Conservation (phyloP, 2,797 vertebrate species). For the Lates japonicus region DNA sequence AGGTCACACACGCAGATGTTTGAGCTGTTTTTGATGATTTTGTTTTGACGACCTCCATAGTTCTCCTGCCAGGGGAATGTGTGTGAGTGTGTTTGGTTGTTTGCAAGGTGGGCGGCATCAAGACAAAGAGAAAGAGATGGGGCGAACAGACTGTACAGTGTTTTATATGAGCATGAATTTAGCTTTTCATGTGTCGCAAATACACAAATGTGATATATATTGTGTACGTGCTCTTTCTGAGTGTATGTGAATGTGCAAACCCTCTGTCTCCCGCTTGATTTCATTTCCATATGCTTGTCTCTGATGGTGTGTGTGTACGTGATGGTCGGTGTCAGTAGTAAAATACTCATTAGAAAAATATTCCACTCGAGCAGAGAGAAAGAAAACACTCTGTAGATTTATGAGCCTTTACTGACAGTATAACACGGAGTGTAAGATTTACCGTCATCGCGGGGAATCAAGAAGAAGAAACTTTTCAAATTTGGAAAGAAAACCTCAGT, state of each 20-base stretch:
- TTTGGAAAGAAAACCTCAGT: slow-evolving; percentile 68
- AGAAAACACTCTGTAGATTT: slow-evolving; percentile 71
- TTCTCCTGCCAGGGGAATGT: slow-evolving; percentile 9
- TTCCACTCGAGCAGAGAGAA: slow-evolving; percentile 67
- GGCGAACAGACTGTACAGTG: fast-evolving
- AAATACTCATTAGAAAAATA: slow-evolving; percentile 73
- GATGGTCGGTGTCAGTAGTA: slow-evolving; percentile 54
- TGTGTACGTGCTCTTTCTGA: neutral
- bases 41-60: slow-evolving; percentile 53
- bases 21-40: neutral
- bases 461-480: slow-evolving; percentile 61
- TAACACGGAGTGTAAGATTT: slow-evolving; percentile 63
- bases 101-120: neutral
- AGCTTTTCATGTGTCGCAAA: slow-evolving; percentile 14
- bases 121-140: neutral
- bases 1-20: slow-evolving; percentile 24
- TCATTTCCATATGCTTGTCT: slow-evolving; percentile 67
- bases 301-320: slow-evolving; percentile 30
- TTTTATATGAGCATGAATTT: neutral
- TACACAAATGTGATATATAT: neutral
- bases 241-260: neutral
- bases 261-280: slow-evolving; percentile 46
- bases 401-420: too few species aligned
- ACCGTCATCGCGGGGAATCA: slow-evolving; percentile 57
- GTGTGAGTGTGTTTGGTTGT: neutral